Evolutionary conservation across 2,113 vertebrate genomes (phyloP).

Genomic region (Coracopsis vasa): DNA sequence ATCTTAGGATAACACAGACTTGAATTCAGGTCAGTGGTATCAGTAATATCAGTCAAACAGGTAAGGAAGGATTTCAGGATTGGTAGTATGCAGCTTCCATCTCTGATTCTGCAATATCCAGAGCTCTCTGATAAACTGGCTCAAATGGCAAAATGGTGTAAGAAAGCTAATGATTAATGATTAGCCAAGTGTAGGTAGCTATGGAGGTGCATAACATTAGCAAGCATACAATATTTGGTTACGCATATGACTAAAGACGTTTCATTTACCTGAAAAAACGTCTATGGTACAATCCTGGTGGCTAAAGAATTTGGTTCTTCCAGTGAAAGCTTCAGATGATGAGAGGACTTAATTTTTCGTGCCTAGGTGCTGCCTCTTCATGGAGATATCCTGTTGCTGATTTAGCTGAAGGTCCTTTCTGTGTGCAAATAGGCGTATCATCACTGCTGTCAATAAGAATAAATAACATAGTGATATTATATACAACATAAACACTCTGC

Average conservation of each 20-base stretch:
- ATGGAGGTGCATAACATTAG: not conserved
- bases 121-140: not conserved
- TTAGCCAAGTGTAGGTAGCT: not conserved
- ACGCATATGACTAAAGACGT: not conserved
- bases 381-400: not conserved
- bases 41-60: not conserved
- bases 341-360: accelerated
- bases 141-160: not conserved
- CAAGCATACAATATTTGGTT: not conserved
- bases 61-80: not conserved
- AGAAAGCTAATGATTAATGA: not conserved
- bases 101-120: not conserved
- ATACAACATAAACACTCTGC: not conserved
- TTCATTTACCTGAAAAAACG: not conserved
- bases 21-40: not conserved
- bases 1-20: not conserved
- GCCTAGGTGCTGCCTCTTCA: not conserved
- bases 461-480: not conserved
- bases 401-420: not conserved
- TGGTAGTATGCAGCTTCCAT: not conserved
- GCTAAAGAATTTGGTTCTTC: not conserved
- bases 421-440: not conserved
- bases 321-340: not conserved
- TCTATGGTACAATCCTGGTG: not conserved
- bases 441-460: not conserved